These are phyloP conservation scores for Ormia ochracea DNA, from an alignment of 2,888 invertebrate species.

Conservation along the genomic window DNA sequence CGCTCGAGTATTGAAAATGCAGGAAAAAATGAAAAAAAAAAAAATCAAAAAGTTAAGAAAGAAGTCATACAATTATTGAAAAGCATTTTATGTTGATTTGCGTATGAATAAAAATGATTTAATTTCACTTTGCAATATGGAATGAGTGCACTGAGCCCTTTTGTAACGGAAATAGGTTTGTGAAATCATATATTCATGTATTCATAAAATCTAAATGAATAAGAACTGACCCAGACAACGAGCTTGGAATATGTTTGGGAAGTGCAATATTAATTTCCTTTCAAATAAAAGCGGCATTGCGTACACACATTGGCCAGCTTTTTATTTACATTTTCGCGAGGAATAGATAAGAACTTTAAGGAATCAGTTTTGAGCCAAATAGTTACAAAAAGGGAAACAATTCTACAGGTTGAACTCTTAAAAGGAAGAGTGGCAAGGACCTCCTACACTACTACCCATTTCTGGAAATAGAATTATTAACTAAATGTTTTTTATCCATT, in stretches of 20 bases:
- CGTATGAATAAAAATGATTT: constrained; percentile 27
- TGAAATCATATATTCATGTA: constrained; percentile 61
- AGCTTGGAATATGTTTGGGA: background rate
- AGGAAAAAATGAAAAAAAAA: background rate
- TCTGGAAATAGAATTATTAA: no score
- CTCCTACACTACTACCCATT: no score
- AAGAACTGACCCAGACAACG: background rate
- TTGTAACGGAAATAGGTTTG: constrained; percentile 58
- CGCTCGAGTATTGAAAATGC: background rate
- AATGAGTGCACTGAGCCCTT: constrained; percentile 23
- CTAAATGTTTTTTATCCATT: no score
- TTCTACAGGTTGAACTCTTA: no score
- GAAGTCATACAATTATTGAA: constrained; percentile 60
- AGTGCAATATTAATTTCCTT: background rate
- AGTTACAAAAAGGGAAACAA: no score
- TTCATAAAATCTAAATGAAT: constrained; percentile 11
- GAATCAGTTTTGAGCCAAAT: no score
- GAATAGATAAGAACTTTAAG: no score
- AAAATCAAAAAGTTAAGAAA: constrained; percentile 32
- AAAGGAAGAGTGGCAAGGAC: no score
- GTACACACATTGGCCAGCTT: no score
- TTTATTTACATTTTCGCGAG: no score
- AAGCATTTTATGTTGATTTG: constrained; percentile 39
- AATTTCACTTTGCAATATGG: constrained; percentile 16
- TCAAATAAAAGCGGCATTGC: no score